Evolutionary conservation across 2,888 invertebrate species (phyloP).

Genomic region (Caradrina kadenii): DNA sequence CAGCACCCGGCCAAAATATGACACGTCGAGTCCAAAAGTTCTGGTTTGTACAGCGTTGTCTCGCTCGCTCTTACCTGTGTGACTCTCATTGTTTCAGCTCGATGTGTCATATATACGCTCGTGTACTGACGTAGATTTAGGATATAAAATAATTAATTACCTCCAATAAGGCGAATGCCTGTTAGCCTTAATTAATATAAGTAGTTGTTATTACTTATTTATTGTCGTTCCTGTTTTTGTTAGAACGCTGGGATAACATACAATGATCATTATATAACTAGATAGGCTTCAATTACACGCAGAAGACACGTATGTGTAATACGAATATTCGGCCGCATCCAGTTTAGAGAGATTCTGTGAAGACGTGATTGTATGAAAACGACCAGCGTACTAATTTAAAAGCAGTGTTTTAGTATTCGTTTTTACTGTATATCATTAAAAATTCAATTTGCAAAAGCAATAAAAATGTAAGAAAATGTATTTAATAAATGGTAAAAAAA

Average conservation of each 20-base stretch:
- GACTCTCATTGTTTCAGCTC: neutral
- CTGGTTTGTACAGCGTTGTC: neutral
- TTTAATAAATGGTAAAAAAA: constrained; percentile 45
- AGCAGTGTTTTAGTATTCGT: constrained; percentile 55
- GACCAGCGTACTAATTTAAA: constrained; percentile 43
- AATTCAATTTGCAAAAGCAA: constrained; percentile 60
- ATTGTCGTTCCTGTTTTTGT: constrained; percentile 53
- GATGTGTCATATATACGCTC: constrained; percentile 6
- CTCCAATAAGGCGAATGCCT: constrained; percentile 62
- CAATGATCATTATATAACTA: neutral
- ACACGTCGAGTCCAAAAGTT: neutral
- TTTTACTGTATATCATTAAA: constrained; percentile 51
- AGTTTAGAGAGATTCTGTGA: neutral
- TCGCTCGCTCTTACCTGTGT: neutral
- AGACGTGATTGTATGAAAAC: neutral
- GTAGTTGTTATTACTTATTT: constrained; percentile 62
- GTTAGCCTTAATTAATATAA: constrained; percentile 63
- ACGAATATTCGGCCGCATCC: neutral
- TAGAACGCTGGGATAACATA: constrained; percentile 42
- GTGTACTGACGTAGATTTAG: constrained; percentile 29
- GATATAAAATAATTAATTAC: constrained; percentile 54
- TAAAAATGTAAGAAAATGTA: constrained; percentile 53
- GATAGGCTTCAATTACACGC: neutral
- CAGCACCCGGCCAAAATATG: neutral
- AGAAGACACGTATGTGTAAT: neutral